Evolutionary conservation across 2,113 vertebrate species (phyloP), one percentile per base, ranked within the genome.

Genomic region (Clarias macrocephalus): DNA sequence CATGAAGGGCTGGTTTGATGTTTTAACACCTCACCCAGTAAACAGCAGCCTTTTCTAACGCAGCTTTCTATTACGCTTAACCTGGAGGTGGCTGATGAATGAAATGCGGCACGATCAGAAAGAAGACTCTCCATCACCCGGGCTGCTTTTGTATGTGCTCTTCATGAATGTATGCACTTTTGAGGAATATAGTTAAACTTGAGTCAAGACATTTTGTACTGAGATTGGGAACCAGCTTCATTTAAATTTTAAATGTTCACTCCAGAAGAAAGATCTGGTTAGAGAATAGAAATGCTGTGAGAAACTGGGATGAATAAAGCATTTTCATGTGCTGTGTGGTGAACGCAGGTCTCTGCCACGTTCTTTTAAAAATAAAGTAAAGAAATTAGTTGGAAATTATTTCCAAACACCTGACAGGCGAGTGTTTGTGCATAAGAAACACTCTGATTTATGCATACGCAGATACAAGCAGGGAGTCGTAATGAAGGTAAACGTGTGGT

Each of bases 1-100:
- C 76, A 86, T 68, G 6, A 86, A 80, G 76, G 76, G 42, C 77
- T 86, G 76, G 76, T 86, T 86, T 80, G 84, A 85, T 85, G 75
- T 66, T 70, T 86, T 86, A 62, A 70, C 48, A 86, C 52, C 66
- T 72, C 28, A 25, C 75, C 79, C 25, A 65, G 33, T n/a, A 62
- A 85, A 75, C 11, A 25, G 12, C 21, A 23, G 30, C 70, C 70
- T 85, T 48, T 48, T 72, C 52, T 28, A 62, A 85, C 33, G 25
- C 5, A 16, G 82, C 54, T 37, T 57, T 54, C 52, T 11, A 59
- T 84, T 30, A 25, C 23, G 2, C 83, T 25, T 57, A 19, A 48
- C n/a, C 21, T n/a, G 30, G 28, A 60, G 37, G 60, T 25, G 56
- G 30, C 3, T 25, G 82, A 56, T 84, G 82, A 84, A 84, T 57